phyloP scores from a whole-genome alignment of 2,113 vertebrate species.

The Arenaria interpres region DNA sequence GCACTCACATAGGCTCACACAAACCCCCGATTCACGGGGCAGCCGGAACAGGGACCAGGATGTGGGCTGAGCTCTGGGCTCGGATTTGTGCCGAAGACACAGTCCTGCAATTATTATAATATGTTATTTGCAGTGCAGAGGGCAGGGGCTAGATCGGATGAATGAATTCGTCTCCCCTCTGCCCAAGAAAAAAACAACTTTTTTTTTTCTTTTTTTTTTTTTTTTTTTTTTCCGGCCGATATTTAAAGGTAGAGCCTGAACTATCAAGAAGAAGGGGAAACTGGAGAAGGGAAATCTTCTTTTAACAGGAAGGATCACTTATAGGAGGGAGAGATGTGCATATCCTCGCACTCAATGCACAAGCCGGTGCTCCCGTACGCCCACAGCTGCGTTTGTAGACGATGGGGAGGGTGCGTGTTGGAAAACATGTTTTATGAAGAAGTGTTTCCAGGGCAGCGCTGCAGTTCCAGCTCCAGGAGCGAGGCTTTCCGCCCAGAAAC shows the following conservation, averaged over 20 bases:
- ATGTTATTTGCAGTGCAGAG: not conserved
- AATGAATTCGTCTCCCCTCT: not conserved
- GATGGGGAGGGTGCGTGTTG: not conserved
- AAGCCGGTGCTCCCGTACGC: not conserved
- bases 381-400: not conserved
- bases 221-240: too few species aligned
- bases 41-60: constrained; percentile 2
- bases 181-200: not conserved
- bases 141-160: not conserved
- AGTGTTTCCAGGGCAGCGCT: not conserved
- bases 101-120: not conserved
- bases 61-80: not conserved
- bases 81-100: not conserved
- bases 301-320: not conserved
- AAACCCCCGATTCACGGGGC: constrained; percentile 41
- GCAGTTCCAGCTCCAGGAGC: not conserved
- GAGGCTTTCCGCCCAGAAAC: not conserved
- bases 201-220: too few species aligned
- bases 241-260: not conserved
- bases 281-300: not conserved
- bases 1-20: not conserved
- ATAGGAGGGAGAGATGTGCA: not conserved
- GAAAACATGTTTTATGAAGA: not conserved
- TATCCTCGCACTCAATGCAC: not conserved
- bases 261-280: not conserved